phyloP scores from a whole-genome alignment of 2,888 invertebrate species.

The Spicauda simplicius region DNA sequence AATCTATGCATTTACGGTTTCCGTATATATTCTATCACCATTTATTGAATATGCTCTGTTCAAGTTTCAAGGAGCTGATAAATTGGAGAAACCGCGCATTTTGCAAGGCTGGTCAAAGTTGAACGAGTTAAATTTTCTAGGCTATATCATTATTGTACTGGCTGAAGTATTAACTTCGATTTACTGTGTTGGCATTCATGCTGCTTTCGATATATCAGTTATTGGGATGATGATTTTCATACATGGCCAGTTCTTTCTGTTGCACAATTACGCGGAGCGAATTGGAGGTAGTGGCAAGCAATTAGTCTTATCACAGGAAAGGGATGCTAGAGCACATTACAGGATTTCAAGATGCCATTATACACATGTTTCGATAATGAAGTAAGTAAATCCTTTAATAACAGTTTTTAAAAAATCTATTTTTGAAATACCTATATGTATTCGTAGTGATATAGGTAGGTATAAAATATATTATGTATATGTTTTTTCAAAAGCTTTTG shows the following conservation, averaged over 20 bases:
- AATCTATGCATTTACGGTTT: slow-evolving; percentile 58
- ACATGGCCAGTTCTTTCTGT: slow-evolving; percentile 63
- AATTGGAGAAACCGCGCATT: slow-evolving; percentile 58
- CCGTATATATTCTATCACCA: slow-evolving; percentile 61
- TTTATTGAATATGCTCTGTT: slow-evolving; percentile 58
- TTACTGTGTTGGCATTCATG: slow-evolving; percentile 62
- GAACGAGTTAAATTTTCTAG: slow-evolving; percentile 48
- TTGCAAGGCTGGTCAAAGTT: slow-evolving; percentile 64
- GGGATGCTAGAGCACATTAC: slow-evolving; percentile 59
- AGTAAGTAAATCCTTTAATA: slow-evolving; percentile 56
- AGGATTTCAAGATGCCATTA: slow-evolving; percentile 62
- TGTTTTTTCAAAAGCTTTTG: too few relatives aligned
- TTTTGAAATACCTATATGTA: too few relatives aligned
- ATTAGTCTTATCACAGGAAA: slow-evolving; percentile 46
- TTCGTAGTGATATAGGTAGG: too few relatives aligned
- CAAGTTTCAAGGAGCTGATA: slow-evolving; percentile 42
- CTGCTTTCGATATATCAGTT: slow-evolving; percentile 61
- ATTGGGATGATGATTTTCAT: slow-evolving; percentile 68
- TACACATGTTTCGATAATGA: slow-evolving; percentile 54
- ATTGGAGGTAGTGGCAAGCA: slow-evolving; percentile 59
- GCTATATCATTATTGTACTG: slow-evolving; percentile 54
- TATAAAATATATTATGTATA: too few relatives aligned
- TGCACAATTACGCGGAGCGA: slow-evolving; percentile 55
- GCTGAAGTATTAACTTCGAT: slow-evolving; percentile 57
- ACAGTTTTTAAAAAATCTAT: too few relatives aligned